Evolutionary conservation across 2,113 vertebrate species (phyloP), one percentile per base, ranked within the genome.

Genomic region (Chamaetylas fuelleborni): DNA sequence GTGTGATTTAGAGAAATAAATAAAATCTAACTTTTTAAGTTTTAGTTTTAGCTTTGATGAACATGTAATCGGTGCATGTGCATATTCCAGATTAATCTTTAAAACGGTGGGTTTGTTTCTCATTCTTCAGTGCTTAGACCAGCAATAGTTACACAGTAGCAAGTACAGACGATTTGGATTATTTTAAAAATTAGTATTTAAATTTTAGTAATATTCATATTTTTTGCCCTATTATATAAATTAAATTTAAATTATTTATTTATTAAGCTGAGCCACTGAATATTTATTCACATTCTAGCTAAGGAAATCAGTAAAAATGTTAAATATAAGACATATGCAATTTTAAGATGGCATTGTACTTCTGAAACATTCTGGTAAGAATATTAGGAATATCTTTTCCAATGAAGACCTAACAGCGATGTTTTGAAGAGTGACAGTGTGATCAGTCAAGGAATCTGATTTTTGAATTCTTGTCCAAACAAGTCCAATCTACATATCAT

Each of bases 401-500:
- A 77, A 26, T 38, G 67, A 94, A 94, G 93, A 92, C 94, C 85
- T 92, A 78, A 71, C 43, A 92, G 72, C 0, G 1, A 83, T 86
- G 79, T 92, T 95, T 94, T 90, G 82, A 95, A 96, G 76, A 95
- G 42, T 95, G 95, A 94, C 94, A 96, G 71, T 60, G 60, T 90
- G 92, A 93, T 90, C 91, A 88, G 79, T 93, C 88, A 96, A 95
- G 86, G 80, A 96, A 92, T 74, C 28, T 94, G 92, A 96, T 95
- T 96, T 95, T 80, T 96, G 85, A 96, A 94, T 94, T 94, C 93
- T 91, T 97, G 95, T 96, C 94, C 92, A 96, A 94, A 96, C 95
- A 97, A 90, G 85, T 95, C 95, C 95, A 96, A 96, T 92, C 93
- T 86, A 86, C 74, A 57, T 96, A 81, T 96, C 79, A 96, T 96